Percentiles rank a stretch among this genome's conserved stretches.
These are phyloP conservation scores for Brevimyrus niger DNA, from an alignment of 2,113 vertebrate genomes.

Conservation along the genomic window DNA sequence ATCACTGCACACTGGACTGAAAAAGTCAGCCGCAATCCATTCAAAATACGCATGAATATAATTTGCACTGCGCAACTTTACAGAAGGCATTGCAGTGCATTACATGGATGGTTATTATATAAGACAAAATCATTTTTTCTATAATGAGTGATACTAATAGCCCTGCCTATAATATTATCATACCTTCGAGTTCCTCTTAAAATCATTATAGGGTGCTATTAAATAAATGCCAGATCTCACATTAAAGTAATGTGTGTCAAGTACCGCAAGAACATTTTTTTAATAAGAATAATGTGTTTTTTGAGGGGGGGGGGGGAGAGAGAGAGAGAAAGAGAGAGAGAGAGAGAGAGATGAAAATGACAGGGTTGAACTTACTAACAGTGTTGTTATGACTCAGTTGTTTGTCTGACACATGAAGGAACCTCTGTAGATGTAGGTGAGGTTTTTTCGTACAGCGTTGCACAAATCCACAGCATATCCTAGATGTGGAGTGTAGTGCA, in stretches of 20 bases:
- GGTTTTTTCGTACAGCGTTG: not conserved
- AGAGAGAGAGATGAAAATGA: not conserved
- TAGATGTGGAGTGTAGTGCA: not conserved
- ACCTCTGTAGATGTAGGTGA: not conserved
- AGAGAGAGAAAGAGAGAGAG: too few relatives aligned
- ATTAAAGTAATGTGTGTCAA: slow-evolving; percentile 11
- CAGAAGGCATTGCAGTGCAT: not conserved
- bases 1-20: not conserved
- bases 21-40: not conserved
- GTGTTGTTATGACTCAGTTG: not conserved
- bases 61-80: not conserved
- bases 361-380: not conserved
- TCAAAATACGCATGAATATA: not conserved
- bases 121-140: not conserved
- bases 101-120: not conserved
- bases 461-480: not conserved
- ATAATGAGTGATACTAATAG: not conserved
- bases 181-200: slow-evolving; percentile 6
- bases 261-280: not conserved
- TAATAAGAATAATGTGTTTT: not conserved
- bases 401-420: slow-evolving; percentile 5
- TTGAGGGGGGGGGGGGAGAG: not conserved
- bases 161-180: not conserved
- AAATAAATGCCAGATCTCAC: slow-evolving; percentile 17
- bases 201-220: not conserved